phyloP scores from a whole-genome alignment of 2,113 vertebrate species.

The Clarias batrachus region DNA sequence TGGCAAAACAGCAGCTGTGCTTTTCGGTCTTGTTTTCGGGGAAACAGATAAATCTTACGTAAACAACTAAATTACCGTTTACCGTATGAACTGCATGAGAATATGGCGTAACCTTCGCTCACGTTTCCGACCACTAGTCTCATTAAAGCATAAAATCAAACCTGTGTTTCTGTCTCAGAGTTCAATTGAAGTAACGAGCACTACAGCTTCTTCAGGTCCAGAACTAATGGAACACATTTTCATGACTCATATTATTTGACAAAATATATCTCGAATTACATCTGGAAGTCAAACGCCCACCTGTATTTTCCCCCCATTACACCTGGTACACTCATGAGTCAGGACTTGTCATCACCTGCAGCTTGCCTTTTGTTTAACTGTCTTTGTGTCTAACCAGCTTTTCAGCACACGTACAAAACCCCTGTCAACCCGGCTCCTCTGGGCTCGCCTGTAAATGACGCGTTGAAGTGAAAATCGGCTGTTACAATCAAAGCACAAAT shows the following conservation, averaged over 20 bases:
- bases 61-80: neutral
- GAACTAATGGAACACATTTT: neutral
- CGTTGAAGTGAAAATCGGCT: neutral
- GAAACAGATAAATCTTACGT: neutral
- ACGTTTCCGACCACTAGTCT: neutral
- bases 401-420: neutral
- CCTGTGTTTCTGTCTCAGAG: neutral
- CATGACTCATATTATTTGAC: neutral
- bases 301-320: neutral
- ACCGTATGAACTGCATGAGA: neutral
- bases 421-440: neutral
- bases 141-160: neutral
- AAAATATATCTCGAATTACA: neutral
- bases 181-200: neutral
- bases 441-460: neutral
- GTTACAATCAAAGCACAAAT: neutral
- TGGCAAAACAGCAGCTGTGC: neutral
- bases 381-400: neutral
- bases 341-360: neutral
- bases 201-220: neutral
- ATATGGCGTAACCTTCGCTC: neutral
- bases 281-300: neutral
- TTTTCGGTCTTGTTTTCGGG: neutral
- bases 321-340: neutral
- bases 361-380: neutral